Conservation (phyloP, 2,888 invertebrate genomes). For the Hydrotaea cyrtoneurina region DNA sequence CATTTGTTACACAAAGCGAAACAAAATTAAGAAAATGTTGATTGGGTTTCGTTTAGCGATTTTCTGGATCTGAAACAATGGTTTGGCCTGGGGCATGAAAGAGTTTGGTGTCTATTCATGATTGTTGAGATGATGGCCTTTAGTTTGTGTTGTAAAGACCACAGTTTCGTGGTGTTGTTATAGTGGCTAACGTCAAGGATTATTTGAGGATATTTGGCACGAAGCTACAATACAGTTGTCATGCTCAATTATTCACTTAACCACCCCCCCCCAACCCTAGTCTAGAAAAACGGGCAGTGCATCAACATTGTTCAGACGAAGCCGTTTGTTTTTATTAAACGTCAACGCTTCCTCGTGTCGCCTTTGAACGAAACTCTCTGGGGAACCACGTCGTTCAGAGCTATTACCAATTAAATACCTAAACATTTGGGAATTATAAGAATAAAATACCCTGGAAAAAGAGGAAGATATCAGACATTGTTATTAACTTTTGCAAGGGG, state of each 20-base stretch:
- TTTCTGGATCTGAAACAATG: background rate
- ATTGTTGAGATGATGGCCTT: background rate
- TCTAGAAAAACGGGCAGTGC: background rate
- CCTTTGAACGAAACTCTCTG: background rate
- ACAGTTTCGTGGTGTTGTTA: background rate
- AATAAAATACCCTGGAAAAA: background rate
- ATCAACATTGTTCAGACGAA: constrained; percentile 1
- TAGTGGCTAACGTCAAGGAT: constrained; percentile 60
- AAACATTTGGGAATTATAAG: background rate
- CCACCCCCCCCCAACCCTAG: background rate
- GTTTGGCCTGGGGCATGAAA: too few relatives aligned
- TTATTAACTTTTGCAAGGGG: too few relatives aligned
- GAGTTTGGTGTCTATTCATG: background rate
- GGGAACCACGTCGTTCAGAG: background rate
- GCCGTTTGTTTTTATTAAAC: background rate
- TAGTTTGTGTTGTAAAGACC: background rate
- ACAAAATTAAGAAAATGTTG: background rate
- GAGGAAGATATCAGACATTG: background rate
- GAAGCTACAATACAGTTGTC: constrained; percentile 14
- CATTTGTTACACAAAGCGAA: constrained; percentile 45
- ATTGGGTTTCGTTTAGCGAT: background rate
- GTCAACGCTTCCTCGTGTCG: background rate
- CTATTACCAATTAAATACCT: background rate
- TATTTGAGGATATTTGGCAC: constrained; percentile 58
- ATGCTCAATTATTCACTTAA: too few relatives aligned